Evolutionary conservation across 2,113 vertebrate species (phyloP).

Genomic region (Eleginops maclovinus): DNA sequence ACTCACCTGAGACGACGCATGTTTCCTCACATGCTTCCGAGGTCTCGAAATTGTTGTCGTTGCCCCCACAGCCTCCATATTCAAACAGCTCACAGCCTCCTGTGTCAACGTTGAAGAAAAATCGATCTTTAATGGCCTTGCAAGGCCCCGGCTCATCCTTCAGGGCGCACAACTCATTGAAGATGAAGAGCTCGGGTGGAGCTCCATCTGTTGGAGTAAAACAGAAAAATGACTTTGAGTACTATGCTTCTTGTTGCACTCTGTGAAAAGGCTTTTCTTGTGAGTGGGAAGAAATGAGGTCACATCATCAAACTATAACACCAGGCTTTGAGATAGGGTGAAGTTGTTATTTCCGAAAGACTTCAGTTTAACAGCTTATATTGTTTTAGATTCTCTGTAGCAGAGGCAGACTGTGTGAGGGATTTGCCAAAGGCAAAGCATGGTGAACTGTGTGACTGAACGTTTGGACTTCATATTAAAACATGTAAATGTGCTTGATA

Average conservation of each 20-base stretch:
- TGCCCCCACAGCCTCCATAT: conserved; percentile 94
- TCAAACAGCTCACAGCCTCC: conserved; percentile 86
- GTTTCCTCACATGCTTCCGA: conserved; percentile 85
- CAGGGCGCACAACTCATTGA: conserved; percentile 86
- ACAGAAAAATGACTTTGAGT: conserved; percentile 50
- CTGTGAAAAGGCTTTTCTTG: conserved; percentile 18
- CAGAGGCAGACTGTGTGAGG: conserved; percentile 2
- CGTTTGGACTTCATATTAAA: conserved; percentile 14
- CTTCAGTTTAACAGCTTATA: conserved; percentile 32
- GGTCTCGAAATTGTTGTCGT: conserved; percentile 90
- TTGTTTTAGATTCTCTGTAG: conserved; percentile 28
- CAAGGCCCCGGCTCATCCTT: conserved; percentile 88
- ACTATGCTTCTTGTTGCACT: conserved; percentile 19
- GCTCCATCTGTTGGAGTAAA: conserved; percentile 46
- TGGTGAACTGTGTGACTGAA: neutral
- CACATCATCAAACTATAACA: conserved; percentile 56
- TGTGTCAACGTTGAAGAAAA: conserved; percentile 86
- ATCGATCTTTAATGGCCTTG: conserved; percentile 86
- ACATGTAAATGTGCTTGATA: neutral
- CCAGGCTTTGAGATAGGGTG: conserved; percentile 41
- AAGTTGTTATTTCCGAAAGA: conserved; percentile 49
- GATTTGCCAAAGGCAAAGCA: conserved; percentile 12
- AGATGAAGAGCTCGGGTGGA: conserved; percentile 69
- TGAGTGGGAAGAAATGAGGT: conserved; percentile 43
- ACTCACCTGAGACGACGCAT: conserved; percentile 84